These are phyloP conservation scores for Hoplodrina blanda DNA, from an alignment of 2,888 invertebrate species.

Conservation along the genomic window DNA sequence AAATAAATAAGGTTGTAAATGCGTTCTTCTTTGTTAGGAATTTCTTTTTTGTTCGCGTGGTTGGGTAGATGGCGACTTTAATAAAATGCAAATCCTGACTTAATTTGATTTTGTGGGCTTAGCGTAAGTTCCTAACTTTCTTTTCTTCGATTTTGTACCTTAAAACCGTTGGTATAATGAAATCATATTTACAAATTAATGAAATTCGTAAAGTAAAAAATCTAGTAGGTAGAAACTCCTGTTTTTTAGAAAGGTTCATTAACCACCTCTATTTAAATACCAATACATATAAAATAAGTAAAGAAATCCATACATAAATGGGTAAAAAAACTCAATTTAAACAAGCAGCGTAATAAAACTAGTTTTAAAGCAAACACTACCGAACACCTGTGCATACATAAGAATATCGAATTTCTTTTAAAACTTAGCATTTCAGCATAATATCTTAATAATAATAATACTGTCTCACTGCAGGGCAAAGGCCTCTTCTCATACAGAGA, in stretches of 20 bases:
- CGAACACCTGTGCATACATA: slow-evolving; percentile 43
- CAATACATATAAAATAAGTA: background rate
- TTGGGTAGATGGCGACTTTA: slow-evolving; percentile 13
- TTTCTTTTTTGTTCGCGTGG: slow-evolving; percentile 16
- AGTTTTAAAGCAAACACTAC: slow-evolving; percentile 35
- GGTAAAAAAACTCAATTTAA: background rate
- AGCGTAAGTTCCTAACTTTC: background rate
- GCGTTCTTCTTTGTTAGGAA: background rate
- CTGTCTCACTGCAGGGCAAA: no score
- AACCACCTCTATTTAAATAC: background rate
- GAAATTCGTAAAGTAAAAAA: background rate
- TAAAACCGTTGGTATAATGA: background rate
- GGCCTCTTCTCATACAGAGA: no score
- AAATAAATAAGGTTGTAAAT: slow-evolving; percentile 16
- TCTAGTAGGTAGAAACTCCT: background rate
- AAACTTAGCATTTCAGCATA: background rate
- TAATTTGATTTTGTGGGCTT: slow-evolving; percentile 16
- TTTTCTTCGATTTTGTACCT: background rate
- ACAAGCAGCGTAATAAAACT: slow-evolving; percentile 16
- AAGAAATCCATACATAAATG: background rate
- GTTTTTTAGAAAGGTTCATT: slow-evolving; percentile 6
- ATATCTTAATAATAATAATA: background rate
- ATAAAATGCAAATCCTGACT: slow-evolving; percentile 31
- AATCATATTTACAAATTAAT: background rate
- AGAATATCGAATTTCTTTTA: slow-evolving; percentile 16